Base-by-base conservation (phyloP, 2,113 vertebrate species). In the Erinaceus europaeus region DNA sequence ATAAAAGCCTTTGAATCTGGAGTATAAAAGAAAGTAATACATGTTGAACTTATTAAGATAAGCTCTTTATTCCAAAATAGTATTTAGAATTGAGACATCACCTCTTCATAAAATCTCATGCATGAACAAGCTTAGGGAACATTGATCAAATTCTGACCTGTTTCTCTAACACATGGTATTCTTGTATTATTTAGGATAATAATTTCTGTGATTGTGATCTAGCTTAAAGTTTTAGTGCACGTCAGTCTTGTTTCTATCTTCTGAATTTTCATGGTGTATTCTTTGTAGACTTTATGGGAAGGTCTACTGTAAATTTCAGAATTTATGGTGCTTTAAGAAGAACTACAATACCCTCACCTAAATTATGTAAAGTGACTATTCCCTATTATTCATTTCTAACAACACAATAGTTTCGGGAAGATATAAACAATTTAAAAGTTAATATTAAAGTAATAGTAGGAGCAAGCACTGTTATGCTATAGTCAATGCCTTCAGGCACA, bases 361-460 rank as follows among this genome's bases (percentile, higher is more conserved):
- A 55, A 21, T 50, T 68, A 62, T 23, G 4, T 86, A 55, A 91
- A 50, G 15, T 48, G 7, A 74, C 75, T 67, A 4, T 59, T 91
- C 29, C 53, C 0, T 23, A 90, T n/a, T 83, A 88, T n/a, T n/a
- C n/a, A n/a, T n/a, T n/a, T n/a, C n/a, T n/a, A n/a, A n/a, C n/a
- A n/a, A n/a, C n/a, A 68, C 84, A 76, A 57, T 75, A 62, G 68
- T 42, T 86, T 53, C 75, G 82, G 59, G 29, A 92, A 90, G 55
- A 61, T 27, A 75, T 18, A 75, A 78, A 59, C 23, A 81, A 69
- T 90, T 82, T 52, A 76, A 71, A 84, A 75, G 40, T 83, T 72
- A 85, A 75, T 91, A 68, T 79, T 76, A 92, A 88, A 83, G 79
- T 55, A 71, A 78, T 85, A 71, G 55, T 69, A 62, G n/a, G 32